Evolutionary conservation across 2,113 vertebrate species (phyloP).

Genomic region (Patagioenas fasciata): DNA sequence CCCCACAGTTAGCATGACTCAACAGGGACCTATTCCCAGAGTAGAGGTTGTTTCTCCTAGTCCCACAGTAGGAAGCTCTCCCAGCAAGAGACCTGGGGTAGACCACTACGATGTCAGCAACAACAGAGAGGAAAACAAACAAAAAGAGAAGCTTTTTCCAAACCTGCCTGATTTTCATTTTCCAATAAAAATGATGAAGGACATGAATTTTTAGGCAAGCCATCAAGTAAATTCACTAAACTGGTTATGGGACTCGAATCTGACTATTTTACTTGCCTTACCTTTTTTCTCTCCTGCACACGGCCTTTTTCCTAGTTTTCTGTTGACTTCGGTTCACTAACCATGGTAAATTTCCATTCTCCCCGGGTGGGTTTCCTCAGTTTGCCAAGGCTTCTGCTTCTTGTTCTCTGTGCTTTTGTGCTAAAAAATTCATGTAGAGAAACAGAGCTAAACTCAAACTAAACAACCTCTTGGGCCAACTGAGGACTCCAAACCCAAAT

Average conservation of each 20-base stretch:
- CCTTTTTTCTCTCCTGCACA: not conserved
- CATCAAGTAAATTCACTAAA: not conserved
- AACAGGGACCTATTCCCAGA: not conserved
- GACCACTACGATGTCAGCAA: not conserved
- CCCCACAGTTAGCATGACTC: not conserved
- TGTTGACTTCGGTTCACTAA: not conserved
- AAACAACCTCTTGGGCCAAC: fast-evolving
- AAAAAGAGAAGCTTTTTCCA: not conserved
- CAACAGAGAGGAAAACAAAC: not conserved
- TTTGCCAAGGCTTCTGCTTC: not conserved
- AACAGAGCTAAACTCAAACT: not conserved
- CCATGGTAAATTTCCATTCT: not conserved
- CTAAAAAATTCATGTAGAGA: not conserved
- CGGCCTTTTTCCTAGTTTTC: not conserved
- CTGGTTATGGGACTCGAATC: not conserved
- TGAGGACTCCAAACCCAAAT: not conserved
- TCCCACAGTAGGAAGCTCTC: not conserved
- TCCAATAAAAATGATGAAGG: not conserved
- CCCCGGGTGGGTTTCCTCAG: not conserved
- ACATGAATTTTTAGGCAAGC: not conserved
- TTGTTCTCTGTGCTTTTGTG: not conserved
- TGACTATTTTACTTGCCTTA: not conserved
- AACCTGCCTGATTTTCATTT: not conserved
- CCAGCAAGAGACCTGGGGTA: not conserved
- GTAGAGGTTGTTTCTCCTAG: not conserved